These are phyloP conservation scores for Pterocles gutturalis DNA, from an alignment of 2,113 vertebrate genomes.

Conservation along the genomic window DNA sequence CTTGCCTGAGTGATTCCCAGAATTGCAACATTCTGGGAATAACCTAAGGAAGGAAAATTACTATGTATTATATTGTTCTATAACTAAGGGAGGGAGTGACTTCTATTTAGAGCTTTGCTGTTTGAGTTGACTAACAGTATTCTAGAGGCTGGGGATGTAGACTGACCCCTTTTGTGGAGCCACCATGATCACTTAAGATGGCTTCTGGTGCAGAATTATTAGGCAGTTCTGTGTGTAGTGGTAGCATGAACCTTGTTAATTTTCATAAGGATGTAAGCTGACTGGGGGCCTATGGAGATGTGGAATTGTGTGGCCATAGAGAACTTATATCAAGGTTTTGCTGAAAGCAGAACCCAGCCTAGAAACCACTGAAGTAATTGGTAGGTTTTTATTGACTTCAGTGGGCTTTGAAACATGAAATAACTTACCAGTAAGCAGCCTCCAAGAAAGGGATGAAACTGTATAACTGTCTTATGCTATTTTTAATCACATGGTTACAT, in stretches of 20 bases:
- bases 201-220: not conserved
- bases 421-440: not conserved
- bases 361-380: not conserved
- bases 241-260: not conserved
- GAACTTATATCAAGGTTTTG: not conserved
- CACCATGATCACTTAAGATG: not conserved
- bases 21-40: not conserved
- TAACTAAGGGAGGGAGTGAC: not conserved
- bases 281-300: not conserved
- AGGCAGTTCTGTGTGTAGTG: not conserved
- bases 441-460: not conserved
- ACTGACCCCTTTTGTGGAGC: not conserved
- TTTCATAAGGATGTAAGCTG: not conserved
- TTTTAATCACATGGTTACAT: not conserved
- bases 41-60: slow-evolving; percentile 3
- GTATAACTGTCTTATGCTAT: not conserved
- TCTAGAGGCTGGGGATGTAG: not conserved
- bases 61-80: not conserved
- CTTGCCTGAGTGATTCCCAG: not conserved
- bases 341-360: not conserved
- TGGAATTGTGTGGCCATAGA: not conserved
- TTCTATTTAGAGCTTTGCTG: not conserved
- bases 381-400: not conserved
- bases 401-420: not conserved
- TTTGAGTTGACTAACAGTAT: not conserved